Evolutionary conservation across 2,113 vertebrate species (phyloP).

Genomic region (Tenebrosternarchus preto): DNA sequence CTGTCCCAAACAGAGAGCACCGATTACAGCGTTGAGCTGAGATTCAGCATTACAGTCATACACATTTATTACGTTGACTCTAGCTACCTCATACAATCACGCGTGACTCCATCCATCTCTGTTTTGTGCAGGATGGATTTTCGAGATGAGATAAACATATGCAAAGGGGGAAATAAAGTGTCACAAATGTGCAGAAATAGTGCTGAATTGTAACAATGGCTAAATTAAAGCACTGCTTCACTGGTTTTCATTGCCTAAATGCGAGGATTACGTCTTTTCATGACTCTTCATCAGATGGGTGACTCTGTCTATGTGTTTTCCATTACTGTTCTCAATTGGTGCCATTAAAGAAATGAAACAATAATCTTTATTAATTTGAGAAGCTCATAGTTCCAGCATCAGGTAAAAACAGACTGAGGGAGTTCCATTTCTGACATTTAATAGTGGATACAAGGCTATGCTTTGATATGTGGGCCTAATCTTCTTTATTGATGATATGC

Average conservation of each 20-base stretch:
- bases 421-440: slow-evolving; percentile 33
- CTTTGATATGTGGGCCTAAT: too few relatives aligned
- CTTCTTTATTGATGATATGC: too few relatives aligned
- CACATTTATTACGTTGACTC: slow-evolving; percentile 76
- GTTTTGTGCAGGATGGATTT: slow-evolving; percentile 65
- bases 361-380: slow-evolving; percentile 62
- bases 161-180: slow-evolving; percentile 55
- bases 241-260: slow-evolving; percentile 72
- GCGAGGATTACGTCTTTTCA: slow-evolving; percentile 66
- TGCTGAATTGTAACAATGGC: slow-evolving; percentile 76
- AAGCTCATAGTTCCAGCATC: slow-evolving; percentile 52
- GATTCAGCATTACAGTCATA: slow-evolving; percentile 74
- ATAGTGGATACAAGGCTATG: slow-evolving; percentile 15
- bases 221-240: slow-evolving; percentile 75
- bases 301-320: slow-evolving; percentile 50
- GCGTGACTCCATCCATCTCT: slow-evolving; percentile 79
- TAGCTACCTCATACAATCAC: slow-evolving; percentile 73
- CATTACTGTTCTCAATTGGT: slow-evolving; percentile 55
- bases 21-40: slow-evolving; percentile 66
- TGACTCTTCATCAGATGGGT: slow-evolving; percentile 69
- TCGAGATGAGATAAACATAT: slow-evolving; percentile 69
- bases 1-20: slow-evolving; percentile 55
- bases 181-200: slow-evolving; percentile 69
- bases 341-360: slow-evolving; percentile 54
- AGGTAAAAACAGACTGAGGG: slow-evolving; percentile 40